Evolutionary conservation across 2,888 invertebrate genomes (phyloP).

Genomic region (Dorcus hopei): DNA sequence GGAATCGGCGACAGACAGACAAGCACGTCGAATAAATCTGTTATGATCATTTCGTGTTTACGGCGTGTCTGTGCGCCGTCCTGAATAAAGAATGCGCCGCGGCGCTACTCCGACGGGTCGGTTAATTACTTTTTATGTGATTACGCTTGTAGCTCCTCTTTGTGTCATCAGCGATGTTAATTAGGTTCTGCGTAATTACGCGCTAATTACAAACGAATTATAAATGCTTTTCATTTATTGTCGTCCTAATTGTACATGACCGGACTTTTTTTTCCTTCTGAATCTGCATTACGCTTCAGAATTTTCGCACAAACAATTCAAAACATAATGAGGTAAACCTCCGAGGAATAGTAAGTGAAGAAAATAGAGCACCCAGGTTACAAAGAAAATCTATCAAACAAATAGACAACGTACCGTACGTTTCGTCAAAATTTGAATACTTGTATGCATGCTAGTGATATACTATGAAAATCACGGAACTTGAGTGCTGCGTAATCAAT

Average conservation of each 20-base stretch:
- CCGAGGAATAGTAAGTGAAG: not conserved
- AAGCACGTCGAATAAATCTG: not conserved
- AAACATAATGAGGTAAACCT: not conserved
- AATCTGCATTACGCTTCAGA: too few species aligned
- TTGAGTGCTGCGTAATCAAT: too few species aligned
- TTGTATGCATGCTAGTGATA: too few species aligned
- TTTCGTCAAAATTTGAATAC: too few species aligned
- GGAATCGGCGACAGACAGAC: constrained; percentile 4
- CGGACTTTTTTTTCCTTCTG: not conserved
- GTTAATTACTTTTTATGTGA: constrained; percentile 6
- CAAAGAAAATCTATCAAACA: too few species aligned
- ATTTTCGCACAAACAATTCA: not conserved
- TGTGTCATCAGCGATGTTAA: constrained; percentile 7
- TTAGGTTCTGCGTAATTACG: constrained; percentile 6
- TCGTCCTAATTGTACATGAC: constrained; percentile 10
- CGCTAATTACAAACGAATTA: constrained; percentile 10
- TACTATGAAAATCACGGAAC: too few species aligned
- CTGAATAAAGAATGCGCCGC: not conserved
- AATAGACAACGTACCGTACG: too few species aligned
- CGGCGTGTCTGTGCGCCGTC: not conserved
- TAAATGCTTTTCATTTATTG: constrained; percentile 6
- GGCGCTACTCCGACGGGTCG: not conserved
- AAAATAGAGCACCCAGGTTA: not conserved
- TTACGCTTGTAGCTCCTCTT: constrained; percentile 8
- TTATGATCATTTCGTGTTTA: not conserved